A percentile compares a stretch with the other conserved stretches of the same genome.
These are phyloP conservation scores for Tokudaia muenninki DNA, from an alignment of 2,797 vertebrate species.

Conservation along the genomic window DNA sequence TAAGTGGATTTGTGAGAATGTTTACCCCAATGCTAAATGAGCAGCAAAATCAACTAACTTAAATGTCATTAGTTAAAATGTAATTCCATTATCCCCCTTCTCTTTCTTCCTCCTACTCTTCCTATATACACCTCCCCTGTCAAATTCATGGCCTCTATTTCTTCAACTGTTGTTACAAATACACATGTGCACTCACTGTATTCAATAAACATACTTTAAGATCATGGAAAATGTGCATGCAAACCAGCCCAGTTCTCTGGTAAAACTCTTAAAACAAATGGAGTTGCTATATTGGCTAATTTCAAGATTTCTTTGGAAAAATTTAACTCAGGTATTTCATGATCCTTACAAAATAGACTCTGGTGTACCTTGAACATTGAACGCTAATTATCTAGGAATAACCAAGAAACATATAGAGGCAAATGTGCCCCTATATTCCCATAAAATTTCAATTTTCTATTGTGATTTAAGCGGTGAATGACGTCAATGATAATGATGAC, in stretches of 20 bases:
- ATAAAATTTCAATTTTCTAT: conserved; percentile 11
- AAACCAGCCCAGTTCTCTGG: background rate
- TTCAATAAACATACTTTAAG: conserved; percentile 11
- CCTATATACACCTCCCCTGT: no score
- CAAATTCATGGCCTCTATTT: background rate
- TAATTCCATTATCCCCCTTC: no score
- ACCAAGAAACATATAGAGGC: background rate
- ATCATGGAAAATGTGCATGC: background rate
- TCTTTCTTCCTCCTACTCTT: background rate
- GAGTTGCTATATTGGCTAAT: background rate
- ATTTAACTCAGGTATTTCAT: conserved; percentile 4
- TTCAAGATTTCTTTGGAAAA: conserved; percentile 47
- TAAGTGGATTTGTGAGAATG: background rate
- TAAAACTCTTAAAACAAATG: background rate
- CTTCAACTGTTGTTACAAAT: no score
- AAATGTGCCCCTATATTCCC: background rate
- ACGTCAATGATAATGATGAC: no score
- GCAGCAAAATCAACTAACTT: background rate
- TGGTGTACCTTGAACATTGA: background rate
- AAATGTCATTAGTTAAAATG: background rate
- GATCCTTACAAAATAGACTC: background rate
- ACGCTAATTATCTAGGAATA: background rate
- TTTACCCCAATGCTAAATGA: background rate
- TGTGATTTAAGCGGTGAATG: background rate
- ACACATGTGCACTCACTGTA: background rate